A percentile compares a stretch with the other conserved stretches of the same genome.
Conservation (phyloP, 2,113 vertebrate species). For the Scartelaos histophorus region DNA sequence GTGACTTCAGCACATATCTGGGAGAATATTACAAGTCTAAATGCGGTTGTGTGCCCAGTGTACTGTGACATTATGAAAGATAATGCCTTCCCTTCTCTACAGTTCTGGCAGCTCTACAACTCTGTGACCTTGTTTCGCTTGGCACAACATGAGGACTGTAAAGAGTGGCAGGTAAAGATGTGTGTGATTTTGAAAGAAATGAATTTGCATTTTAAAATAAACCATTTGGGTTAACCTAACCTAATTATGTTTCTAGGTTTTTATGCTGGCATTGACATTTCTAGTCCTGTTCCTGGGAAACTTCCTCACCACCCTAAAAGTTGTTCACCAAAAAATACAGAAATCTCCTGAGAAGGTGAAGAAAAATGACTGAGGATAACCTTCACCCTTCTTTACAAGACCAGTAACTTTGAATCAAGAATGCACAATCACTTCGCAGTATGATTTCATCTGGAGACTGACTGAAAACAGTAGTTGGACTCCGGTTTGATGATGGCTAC, state of each 20-base stretch:
- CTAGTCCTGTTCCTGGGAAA: constrained; percentile 96
- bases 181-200: background rate
- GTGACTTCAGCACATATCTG: background rate
- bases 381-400: constrained; percentile 2
- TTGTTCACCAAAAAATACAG: constrained; percentile 92
- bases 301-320: constrained; percentile 94
- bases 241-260: constrained; percentile 77
- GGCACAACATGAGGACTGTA: constrained; percentile 87
- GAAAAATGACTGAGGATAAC: constrained; percentile 74
- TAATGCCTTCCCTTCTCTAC: constrained; percentile 26
- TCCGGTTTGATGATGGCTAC: constrained; percentile 24
- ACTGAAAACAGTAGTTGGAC: constrained; percentile 7
- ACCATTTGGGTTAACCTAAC: background rate
- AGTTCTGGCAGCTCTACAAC: constrained; percentile 99
- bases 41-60: background rate
- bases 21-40: background rate
- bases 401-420: constrained; percentile 34
- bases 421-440: constrained; percentile 34
- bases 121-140: constrained; percentile 89
- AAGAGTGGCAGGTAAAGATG: constrained; percentile 92
- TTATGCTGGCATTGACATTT: constrained; percentile 91
- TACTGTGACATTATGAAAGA: constrained; percentile 13
- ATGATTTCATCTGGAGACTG: background rate
- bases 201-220: background rate
- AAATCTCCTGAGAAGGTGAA: constrained; percentile 82